Conservation (phyloP, 2,888 invertebrate species). For the Lepidocyrtoides sp. region DNA sequence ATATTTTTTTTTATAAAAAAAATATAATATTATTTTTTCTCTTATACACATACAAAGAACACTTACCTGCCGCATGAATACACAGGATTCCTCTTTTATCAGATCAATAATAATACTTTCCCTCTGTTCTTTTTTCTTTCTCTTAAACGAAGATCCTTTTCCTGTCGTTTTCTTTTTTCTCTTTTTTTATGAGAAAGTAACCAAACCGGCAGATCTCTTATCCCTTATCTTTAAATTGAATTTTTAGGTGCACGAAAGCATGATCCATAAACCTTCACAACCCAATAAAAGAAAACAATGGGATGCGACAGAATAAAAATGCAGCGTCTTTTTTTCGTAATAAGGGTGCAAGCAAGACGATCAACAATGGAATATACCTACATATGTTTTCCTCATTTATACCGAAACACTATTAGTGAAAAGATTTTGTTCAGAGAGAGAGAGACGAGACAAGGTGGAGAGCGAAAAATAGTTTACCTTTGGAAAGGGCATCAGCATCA, state of each 20-base stretch:
- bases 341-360: background rate
- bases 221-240: slow-evolving; percentile 80
- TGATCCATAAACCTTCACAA: slow-evolving; percentile 76
- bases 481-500: background rate
- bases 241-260: slow-evolving; percentile 75
- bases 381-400: slow-evolving; percentile 47
- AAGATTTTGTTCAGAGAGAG: slow-evolving; percentile 35
- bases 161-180: slow-evolving; percentile 36
- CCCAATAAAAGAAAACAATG: slow-evolving; percentile 77
- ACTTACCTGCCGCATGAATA: slow-evolving; percentile 77
- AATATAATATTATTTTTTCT: slow-evolving; percentile 44
- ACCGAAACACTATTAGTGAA: slow-evolving; percentile 37
- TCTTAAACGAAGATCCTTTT: background rate
- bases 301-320: background rate
- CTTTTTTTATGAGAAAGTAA: slow-evolving; percentile 35
- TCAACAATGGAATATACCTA: background rate
- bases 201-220: slow-evolving; percentile 51
- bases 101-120: slow-evolving; percentile 75
- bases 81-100: slow-evolving; percentile 67
- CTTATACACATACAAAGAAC: background rate
- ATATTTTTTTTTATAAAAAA: slow-evolving; percentile 13
- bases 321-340: background rate
- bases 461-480: background rate
- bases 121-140: slow-evolving; percentile 44
- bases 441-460: background rate